Evolutionary conservation across 2,888 invertebrate genomes (phyloP).

Genomic region (Microplitis deprimator): DNA sequence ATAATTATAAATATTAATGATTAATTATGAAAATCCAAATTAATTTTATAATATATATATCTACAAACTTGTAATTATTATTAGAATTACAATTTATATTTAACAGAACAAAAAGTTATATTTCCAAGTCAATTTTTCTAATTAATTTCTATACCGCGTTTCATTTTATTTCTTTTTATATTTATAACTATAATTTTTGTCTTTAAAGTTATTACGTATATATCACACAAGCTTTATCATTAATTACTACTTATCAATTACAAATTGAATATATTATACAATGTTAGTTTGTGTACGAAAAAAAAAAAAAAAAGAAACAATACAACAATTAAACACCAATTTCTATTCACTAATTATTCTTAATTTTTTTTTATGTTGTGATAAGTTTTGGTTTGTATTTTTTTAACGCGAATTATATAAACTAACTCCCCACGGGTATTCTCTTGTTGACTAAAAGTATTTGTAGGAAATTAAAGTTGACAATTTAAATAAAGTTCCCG

Average conservation of each 20-base stretch:
- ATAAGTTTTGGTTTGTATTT: slow-evolving; percentile 7
- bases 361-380: background rate
- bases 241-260: background rate
- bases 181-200: background rate
- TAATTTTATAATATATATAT: slow-evolving; percentile 52
- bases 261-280: background rate
- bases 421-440: slow-evolving; percentile 12
- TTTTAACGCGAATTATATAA: slow-evolving; percentile 15
- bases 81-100: slow-evolving; percentile 12
- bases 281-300: background rate
- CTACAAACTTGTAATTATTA: background rate
- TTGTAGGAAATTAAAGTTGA: slow-evolving; percentile 42
- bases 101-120: background rate
- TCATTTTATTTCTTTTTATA: slow-evolving; percentile 22
- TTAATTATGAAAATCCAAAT: slow-evolving; percentile 45
- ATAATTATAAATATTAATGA: background rate
- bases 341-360: background rate
- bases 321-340: background rate
- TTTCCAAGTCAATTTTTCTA: slow-evolving; percentile 7
- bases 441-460: background rate
- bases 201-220: background rate
- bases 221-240: background rate
- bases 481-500: slow-evolving; percentile 43
- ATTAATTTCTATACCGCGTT: slow-evolving; percentile 6
- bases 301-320: background rate